Conservation (phyloP, 2,888 invertebrate genomes). For the Apodemia mormo region DNA sequence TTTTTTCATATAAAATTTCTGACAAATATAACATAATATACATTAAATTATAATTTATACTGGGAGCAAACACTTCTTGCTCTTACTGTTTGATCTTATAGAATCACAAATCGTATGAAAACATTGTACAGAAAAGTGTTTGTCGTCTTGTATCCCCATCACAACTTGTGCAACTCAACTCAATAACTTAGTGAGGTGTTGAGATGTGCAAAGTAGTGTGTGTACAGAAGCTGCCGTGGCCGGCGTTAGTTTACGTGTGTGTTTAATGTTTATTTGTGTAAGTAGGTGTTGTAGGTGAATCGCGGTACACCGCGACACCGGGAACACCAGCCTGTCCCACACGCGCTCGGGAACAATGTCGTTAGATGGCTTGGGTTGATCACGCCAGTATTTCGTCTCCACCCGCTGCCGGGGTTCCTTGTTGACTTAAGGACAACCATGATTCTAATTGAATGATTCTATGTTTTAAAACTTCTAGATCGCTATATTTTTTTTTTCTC, state of each 20-base stretch:
- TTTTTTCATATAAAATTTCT: no score
- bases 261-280: not conserved
- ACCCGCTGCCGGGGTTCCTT: not conserved
- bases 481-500: no score
- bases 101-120: not conserved
- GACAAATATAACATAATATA: no score
- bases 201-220: not conserved
- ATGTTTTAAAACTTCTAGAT: no score
- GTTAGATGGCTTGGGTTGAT: not conserved
- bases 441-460: no score
- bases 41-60: no score
- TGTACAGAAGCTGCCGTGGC: not conserved
- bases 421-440: not conserved
- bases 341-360: no score
- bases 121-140: not conserved
- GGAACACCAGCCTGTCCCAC: no score
- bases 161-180: not conserved
- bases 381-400: not conserved
- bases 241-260: constrained; percentile 1
- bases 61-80: no score
- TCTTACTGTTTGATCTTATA: no score
- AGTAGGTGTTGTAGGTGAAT: not conserved
- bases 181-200: not conserved
- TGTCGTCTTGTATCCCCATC: not conserved
- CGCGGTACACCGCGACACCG: not conserved